Conservation (phyloP, 2,888 invertebrate genomes). For the Stramonita haemastoma region DNA sequence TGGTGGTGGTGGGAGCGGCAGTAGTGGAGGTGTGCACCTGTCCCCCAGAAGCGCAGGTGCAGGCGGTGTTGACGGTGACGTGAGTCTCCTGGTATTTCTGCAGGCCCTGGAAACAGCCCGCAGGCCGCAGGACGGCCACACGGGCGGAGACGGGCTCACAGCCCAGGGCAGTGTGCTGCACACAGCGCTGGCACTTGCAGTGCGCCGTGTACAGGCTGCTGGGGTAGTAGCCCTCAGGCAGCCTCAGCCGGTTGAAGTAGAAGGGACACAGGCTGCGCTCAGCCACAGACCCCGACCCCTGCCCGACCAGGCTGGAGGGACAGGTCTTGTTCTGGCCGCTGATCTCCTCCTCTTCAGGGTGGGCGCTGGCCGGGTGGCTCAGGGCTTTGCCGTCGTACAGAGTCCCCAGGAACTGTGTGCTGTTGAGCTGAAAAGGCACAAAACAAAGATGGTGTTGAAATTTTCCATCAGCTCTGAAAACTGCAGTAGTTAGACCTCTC, state of each 20-base stretch:
- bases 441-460: no score
- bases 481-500: no score
- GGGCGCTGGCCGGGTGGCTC: no score
- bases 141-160: constrained; percentile 17
- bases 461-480: background rate
- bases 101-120: no score
- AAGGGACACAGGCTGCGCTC: constrained; percentile 33
- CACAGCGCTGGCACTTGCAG: constrained; percentile 35
- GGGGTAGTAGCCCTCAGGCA: constrained; percentile 39
- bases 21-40: no score
- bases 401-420: background rate
- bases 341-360: no score
- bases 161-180: constrained; percentile 18
- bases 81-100: no score
- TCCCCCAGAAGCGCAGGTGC: no score
- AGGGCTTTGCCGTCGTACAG: background rate
- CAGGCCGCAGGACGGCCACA: no score
- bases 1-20: no score
- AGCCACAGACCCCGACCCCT: background rate
- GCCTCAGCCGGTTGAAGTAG: constrained; percentile 18
- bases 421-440: background rate
- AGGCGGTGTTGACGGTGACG: no score
- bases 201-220: constrained; percentile 5
- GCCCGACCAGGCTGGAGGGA: background rate
- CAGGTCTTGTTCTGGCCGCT: no score